Percentiles rank a stretch among this genome's conserved stretches.
Conservation (phyloP, 2,797 vertebrate species). For the Emydoidea blandingii region DNA sequence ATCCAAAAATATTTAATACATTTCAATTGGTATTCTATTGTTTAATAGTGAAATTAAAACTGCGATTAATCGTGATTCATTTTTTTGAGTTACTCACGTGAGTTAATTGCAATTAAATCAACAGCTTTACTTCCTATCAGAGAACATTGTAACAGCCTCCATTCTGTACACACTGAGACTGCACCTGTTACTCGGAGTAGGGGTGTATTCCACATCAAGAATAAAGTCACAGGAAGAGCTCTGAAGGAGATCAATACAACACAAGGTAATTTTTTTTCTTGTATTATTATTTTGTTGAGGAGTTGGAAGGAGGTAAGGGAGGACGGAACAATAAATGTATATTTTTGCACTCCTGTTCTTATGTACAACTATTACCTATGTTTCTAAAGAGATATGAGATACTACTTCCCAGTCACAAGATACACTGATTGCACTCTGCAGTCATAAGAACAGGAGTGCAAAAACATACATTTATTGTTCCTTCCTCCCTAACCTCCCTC, state of each 20-base stretch:
- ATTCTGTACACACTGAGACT: background rate
- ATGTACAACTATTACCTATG: too few species aligned
- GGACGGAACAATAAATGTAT: background rate
- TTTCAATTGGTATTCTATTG: too few species aligned
- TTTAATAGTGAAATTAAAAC: too few species aligned
- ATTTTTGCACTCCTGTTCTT: background rate
- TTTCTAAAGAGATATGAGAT: too few species aligned
- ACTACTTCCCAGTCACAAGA: too few species aligned
- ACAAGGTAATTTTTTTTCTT: slow-evolving; percentile 49
- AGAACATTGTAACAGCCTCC: background rate
- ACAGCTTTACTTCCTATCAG: background rate
- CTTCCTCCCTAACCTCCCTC: background rate
- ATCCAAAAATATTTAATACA: too few species aligned
- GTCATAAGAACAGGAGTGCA: background rate
- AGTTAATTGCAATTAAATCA: too few species aligned
- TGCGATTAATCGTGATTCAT: too few species aligned
- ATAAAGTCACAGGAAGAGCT: slow-evolving; percentile 24
- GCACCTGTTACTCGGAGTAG: background rate
- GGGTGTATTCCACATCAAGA: background rate
- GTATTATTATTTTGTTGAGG: slow-evolving; percentile 34
- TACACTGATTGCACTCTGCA: too few species aligned
- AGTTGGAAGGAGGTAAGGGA: background rate
- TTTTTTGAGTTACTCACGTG: too few species aligned
- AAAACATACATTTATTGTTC: background rate
- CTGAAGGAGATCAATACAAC: slow-evolving; percentile 52